These are phyloP conservation scores for Hoplodrina ambigua DNA, from an alignment of 2,888 invertebrate species.

Conservation along the genomic window DNA sequence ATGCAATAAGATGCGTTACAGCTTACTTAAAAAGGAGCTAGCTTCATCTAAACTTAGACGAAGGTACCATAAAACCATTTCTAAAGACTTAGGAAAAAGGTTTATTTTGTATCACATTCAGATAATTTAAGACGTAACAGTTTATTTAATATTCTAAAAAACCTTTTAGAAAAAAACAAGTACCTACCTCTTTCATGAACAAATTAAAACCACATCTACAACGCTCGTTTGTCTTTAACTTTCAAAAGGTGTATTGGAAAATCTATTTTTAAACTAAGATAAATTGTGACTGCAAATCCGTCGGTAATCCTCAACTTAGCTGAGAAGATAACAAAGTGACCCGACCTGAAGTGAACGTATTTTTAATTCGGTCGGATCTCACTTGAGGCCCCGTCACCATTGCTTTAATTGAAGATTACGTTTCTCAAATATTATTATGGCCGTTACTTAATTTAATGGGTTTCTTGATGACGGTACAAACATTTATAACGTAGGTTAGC, in stretches of 20 bases:
- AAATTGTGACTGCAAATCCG: conserved; percentile 40
- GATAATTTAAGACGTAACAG: too few relatives aligned
- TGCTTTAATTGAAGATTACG: conserved; percentile 61
- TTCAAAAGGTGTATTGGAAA: conserved; percentile 19
- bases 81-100: too few relatives aligned
- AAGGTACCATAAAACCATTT: too few relatives aligned
- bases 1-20: too few relatives aligned
- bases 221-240: conserved; percentile 21
- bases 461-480: conserved; percentile 20
- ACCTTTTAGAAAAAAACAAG: background rate
- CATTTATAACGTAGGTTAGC: conserved; percentile 3
- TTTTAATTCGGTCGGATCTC: conserved; percentile 65
- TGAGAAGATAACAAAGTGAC: conserved; percentile 55
- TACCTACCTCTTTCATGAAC: background rate
- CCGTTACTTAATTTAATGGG: conserved; percentile 49
- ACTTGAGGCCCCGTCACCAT: conserved; percentile 51
- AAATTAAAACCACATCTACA: conserved; percentile 17
- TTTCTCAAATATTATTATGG: conserved; percentile 51
- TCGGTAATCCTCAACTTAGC: conserved; percentile 35
- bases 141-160: too few relatives aligned
- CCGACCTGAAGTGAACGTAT: conserved; percentile 63
- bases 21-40: too few relatives aligned
- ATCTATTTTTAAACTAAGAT: conserved; percentile 30
- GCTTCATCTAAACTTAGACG: too few relatives aligned
- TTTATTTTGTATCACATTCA: too few relatives aligned